Base-by-base conservation (phyloP, 2,113 vertebrate species). In the Myotis lucifugus region DNA sequence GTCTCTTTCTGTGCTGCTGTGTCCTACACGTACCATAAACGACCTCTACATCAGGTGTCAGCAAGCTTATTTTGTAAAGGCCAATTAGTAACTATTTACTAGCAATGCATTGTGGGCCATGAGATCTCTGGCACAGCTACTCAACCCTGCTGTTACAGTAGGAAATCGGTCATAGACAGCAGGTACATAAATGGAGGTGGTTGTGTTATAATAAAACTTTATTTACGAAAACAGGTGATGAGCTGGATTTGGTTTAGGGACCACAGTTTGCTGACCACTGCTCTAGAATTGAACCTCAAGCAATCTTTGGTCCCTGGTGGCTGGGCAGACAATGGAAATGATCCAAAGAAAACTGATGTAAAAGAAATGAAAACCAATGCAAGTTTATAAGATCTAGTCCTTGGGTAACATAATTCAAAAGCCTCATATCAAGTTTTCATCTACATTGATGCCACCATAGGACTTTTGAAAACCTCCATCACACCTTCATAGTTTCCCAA, bases 301-400 rank as follows among this genome's bases (percentile, higher is more conserved):
- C 91, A 96, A 90, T 98, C 98, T 98, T 98, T 98, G 97, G 97
- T 98, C 96, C 98, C 70, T 78, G 69, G 67, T 88, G 97, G 79
- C 76, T 83, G 95, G 92, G 78, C 11, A 5, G 61, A 54, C 89
- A 96, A 66, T 96, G 96, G 97, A 97, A 97, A 93, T 88, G 76
- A 10, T 61, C 87, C 96, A 54, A 93, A 94, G 42, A 64, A 81
- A 96, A 95, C 91, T 64, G 88, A 77, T 25, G 15, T 48, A 9
- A 81, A 95, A 85, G 84, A 1, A 84, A 72, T 66, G 56, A 95
- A 95, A 95, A 97, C 54, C 37, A 23, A 46, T 93, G 97, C 94
- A 81, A 91, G 74, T 88, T 85, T 81, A 77, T 42, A 89, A 76
- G 52, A 27, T 70, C 40, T 86, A 14, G 46, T 40, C 42, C 15